Evolutionary conservation across 2,888 invertebrate genomes (phyloP).

Genomic region (Agrochola litura): DNA sequence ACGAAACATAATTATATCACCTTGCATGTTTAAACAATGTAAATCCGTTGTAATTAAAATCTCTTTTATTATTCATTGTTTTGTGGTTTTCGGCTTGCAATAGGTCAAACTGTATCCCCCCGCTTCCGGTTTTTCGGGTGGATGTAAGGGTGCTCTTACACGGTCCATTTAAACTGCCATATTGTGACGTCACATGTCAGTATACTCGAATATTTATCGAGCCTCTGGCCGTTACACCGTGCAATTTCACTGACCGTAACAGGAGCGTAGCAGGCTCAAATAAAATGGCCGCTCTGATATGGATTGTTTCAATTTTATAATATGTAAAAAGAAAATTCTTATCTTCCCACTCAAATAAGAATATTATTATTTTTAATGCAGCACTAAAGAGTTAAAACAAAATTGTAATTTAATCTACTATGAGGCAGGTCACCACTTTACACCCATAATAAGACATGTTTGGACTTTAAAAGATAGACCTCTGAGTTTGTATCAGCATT

Average conservation of each 20-base stretch:
- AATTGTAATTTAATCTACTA: not conserved
- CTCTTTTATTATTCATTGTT: conserved; percentile 16
- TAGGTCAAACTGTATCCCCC: not conserved
- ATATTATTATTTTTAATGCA: not conserved
- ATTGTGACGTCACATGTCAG: conserved; percentile 2
- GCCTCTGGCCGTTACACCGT: not conserved
- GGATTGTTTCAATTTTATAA: not conserved
- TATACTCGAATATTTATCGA: conserved; percentile 18
- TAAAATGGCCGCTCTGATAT: not conserved
- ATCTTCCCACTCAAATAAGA: not conserved
- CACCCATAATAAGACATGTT: too few relatives aligned
- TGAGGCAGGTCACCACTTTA: too few relatives aligned
- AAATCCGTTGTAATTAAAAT: conserved; percentile 7
- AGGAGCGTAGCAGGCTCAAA: not conserved
- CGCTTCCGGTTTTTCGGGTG: not conserved
- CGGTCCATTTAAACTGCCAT: conserved; percentile 5
- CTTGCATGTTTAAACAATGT: not conserved
- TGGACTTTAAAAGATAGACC: too few relatives aligned
- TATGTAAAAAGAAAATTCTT: not conserved
- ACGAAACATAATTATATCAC: not conserved
- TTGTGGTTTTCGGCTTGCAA: conserved; percentile 14
- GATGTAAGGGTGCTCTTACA: not conserved
- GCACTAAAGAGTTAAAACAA: not conserved
- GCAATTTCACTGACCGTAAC: conserved; percentile 9
- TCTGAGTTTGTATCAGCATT: too few relatives aligned